Percentiles rank a stretch among this genome's conserved stretches.
Evolutionary conservation across 2,888 invertebrate species (phyloP).

Genomic region (Nephrotoma guestfalica): DNA sequence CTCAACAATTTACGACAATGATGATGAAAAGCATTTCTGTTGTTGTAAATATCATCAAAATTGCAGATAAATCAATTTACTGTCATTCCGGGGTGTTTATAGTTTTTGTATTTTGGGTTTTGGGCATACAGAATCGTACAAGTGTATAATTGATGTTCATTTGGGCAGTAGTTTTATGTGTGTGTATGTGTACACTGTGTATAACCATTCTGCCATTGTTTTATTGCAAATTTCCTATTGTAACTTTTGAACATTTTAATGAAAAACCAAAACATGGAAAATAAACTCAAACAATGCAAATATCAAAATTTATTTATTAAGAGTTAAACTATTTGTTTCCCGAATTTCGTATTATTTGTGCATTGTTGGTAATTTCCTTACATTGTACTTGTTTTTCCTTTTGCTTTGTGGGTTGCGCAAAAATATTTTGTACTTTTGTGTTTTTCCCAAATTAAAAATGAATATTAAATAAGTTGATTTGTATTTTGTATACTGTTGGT

Average conservation of each 20-base stretch:
- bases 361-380: not conserved
- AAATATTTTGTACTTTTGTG: not conserved
- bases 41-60: not conserved
- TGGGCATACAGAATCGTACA: not conserved
- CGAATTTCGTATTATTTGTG: not conserved
- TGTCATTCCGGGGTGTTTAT: not conserved
- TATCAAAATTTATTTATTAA: not conserved
- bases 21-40: not conserved
- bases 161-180: not conserved
- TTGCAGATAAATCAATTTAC: constrained; percentile 1
- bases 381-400: not conserved
- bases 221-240: not conserved
- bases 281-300: not conserved
- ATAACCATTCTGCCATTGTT: not conserved
- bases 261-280: not conserved
- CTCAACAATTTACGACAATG: not conserved
- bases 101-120: not conserved
- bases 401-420: not conserved
- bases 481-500: not conserved
- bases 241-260: not conserved
- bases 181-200: not conserved
- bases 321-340: not conserved
- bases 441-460: not conserved
- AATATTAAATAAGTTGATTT: not conserved
- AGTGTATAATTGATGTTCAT: constrained; percentile 3